Base-by-base conservation (phyloP, 2,888 invertebrate species). In the Campoletis raptor region DNA sequence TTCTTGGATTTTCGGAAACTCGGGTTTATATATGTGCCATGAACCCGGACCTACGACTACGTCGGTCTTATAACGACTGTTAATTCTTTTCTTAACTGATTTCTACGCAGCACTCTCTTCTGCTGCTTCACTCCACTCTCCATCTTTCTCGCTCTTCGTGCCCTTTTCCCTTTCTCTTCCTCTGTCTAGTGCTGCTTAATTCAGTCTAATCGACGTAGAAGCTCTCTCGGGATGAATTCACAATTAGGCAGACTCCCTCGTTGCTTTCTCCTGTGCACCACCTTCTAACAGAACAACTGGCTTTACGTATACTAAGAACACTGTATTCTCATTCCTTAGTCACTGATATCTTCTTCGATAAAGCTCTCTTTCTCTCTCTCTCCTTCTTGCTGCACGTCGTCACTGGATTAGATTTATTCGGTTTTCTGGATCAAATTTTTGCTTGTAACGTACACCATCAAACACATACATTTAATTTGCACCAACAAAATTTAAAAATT, bases 41-140 rank as follows among this genome's bases (percentile, higher is more conserved):
- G 69, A 87, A 79, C 89, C 91, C 90, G 89, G 90, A 92, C 92
- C 92, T 92, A 89, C 90, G 91, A 88, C 88, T 90, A 91, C 88
- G 89, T 86, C 82, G 82, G 81, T 86, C 87, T 89, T 87, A 24
- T 37, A 87, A 52, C 48, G 81, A 54, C 36, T 72, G 40, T 48
- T 30, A 30, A 30, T 30, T 73, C 40, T 66, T 74, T 66, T 48
- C 45, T 52, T 69, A 61, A 36, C 73, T 40, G 42, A 73, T 74
- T 30, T 7, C 24, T 48, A 48, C 36, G 30, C 40, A 40, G 10
- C 45, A 45, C 30, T 45, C 10, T 64, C 61, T 64, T 24, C 36
- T 9, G 4, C 48, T 54, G 18, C 24, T 12, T 24, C 73, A 45
- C 37, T 40, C 5, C 57, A 30, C 61, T 61, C n/a, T 48, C 57